Base-by-base conservation (phyloP, 2,113 vertebrate genomes). In the Oryzias celebensis region DNA sequence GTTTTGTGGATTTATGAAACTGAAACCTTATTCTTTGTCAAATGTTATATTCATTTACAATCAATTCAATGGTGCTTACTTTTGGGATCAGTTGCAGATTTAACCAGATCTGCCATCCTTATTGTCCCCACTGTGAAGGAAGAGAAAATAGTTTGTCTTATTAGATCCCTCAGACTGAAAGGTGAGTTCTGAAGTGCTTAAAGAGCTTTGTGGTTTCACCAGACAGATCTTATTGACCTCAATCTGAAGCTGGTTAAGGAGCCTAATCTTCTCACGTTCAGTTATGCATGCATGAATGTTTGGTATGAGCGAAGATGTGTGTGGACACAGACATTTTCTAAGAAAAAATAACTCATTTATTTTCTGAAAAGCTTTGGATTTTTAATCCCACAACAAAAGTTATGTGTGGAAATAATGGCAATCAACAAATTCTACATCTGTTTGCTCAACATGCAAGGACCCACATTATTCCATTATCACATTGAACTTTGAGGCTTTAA, bases 171-270 rank as follows among this genome's bases (percentile, higher is more conserved):
- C 56, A 76, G 50, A 78, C 72, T 75, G 58, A 65, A 68, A 67
- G 54, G 81, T 79, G 83, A 77, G 85, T 68, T 79, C 62, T 80
- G 79, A 87, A 76, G 71, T 70, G 76, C 67, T 90, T 92, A 90
- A 84, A 82, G 74, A 85, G 88, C 74, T 92, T 91, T 90, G 68
- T 50, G 49, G 80, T 84, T 80, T 89, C 88, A 84, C 81, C 74
- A 67, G 80, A 80, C 87, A 89, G 76, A 87, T 89, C 88, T 84
- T 57, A 86, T 87, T 92, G 89, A 90, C 91, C 91, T 87, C 70
- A 92, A 92, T 92, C 90, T 90, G 75, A 70, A 71, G 80, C 79
- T 70, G 82, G 80, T 86, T 82, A 81, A 65, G 75, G 73, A 90
- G 77, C 75, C 83, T 89, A 90, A 90, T 89, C 81, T 71, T 65